Base-by-base conservation (phyloP, 2,888 invertebrate species). In the Drosophila picticornis region DNA sequence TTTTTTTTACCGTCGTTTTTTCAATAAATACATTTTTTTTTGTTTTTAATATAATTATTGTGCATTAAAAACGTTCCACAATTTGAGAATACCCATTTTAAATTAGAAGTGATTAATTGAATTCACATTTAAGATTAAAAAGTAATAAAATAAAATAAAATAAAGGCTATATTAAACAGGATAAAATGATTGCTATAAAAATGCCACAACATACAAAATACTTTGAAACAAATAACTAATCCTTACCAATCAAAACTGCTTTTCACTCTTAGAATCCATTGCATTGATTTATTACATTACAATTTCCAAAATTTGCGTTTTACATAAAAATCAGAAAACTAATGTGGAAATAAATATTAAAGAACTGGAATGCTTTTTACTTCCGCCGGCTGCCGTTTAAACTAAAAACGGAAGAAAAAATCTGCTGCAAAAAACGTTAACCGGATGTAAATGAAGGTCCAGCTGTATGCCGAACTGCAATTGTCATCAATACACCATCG, bases 401-500 rank as follows among this genome's bases (percentile, higher is more conserved):
- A 55, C 72, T 69, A 77, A 72, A 69, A 71, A 59, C 60, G 58
- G 67, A 80, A 71, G 57, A 75, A 83, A 89, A 80, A 88, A 85
- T 90, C 82, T 72, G 81, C 43, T 73, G 72, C 22, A 72, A 80
- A 72, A 72, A 70, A 72, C 71, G 73, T 62, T 65, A 64, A 83
- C 85, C 91, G 91, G 91, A 91, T 90, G 90, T 91, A 87, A 89
- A 87, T 82, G 75, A 40, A 46, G 38, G 75, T 80, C 80, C 91
- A 91, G 91, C 91, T 91, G 91, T 84, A 77, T 72, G 88, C 75
- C 80, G 80, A 82, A 85, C 76, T 83, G 84, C 86, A 90, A 91
- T 91, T 84, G 84, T 90, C 84, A 91, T 86, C 84, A 75, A 74
- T 81, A 72, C 57, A 72, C 57, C 40, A 59, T 58, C 71, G 72